Base-by-base conservation (phyloP, 1,140 invertebrate species). In the Arctopsyche grandis region DNA sequence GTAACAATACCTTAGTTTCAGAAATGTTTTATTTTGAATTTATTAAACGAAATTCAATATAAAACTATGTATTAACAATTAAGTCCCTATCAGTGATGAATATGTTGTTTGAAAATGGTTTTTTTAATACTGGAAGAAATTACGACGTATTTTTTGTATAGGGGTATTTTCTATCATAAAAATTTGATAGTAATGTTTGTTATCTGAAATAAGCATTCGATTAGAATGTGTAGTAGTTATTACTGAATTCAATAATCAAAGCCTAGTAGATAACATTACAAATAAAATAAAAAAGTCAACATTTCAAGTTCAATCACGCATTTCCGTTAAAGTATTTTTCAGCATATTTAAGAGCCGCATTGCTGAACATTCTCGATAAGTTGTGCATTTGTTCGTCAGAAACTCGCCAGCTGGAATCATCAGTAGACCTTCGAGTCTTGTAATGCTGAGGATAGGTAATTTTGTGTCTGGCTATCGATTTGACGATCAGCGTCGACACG, bases 391-490 rank as follows among this genome's bases (percentile, higher is more conserved):
- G 21, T 21, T 79, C 79, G 10, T 76, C 63, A 16, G 76, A 77
- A 5, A 82, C 5, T 9, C 46, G 58, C 79, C 79, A 80, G 1
- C 19, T 26, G 7, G 14, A 26, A 63, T 22, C 75, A 9, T 19
- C 16, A 1, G 69, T n/a, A 0, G 77, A 81, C 63, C 81, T 73
- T 52, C 75, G 74, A 10, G 79, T 81, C 43, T 81, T 83, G 12
- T 38, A 83, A 73, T 76, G 71, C 21, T 88, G 88, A 4, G 88
- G 88, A 78, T 89, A 89, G 0, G 87, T 87, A 52, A 89, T 89
- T 87, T 95, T 95, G 84, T 95, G 94, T 73, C 94, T 90, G 10
- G 93, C 90, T 58, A 96, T 91, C 7, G 93, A 93, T 84, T 94
- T 95, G 0, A 95, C 87, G 66, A 96, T 93, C 9, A 96, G 87